Evolutionary conservation across 2,888 invertebrate genomes (phyloP).

Genomic region (Onchidella celtica): DNA sequence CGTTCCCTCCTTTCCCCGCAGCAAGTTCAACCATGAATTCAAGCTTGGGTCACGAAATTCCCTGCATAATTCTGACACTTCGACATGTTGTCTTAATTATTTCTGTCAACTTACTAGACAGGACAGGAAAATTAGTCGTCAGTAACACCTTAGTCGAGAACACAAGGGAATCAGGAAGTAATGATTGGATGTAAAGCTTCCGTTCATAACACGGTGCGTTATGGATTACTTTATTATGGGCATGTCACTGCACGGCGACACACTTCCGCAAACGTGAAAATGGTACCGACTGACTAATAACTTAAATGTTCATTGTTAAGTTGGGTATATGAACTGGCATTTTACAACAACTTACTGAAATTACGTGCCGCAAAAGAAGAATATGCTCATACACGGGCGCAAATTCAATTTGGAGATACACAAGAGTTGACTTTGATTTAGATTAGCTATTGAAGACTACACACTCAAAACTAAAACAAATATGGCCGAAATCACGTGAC

Average conservation of each 20-base stretch:
- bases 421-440: not conserved
- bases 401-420: not conserved
- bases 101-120: slow-evolving; percentile 29
- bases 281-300: not conserved
- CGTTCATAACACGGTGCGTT: not conserved
- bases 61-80: not conserved
- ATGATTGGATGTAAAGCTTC: not conserved
- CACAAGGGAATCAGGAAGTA: slow-evolving; percentile 7
- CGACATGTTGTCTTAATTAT: not conserved
- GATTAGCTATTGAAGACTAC: slow-evolving; percentile 1
- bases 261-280: slow-evolving; percentile 21
- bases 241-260: not conserved
- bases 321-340: too few relatives aligned
- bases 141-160: not conserved
- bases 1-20: not conserved
- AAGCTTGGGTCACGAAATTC: not conserved
- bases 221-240: not conserved
- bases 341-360: slow-evolving; percentile 11
- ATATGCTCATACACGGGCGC: not conserved
- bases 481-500: slow-evolving; percentile 44
- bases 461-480: slow-evolving; percentile 27
- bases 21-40: not conserved
- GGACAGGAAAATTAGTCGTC: not conserved
- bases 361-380: not conserved
- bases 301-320: not conserved